Base-by-base conservation (phyloP, 1,140 invertebrate species). In the Aphis craccivora region DNA sequence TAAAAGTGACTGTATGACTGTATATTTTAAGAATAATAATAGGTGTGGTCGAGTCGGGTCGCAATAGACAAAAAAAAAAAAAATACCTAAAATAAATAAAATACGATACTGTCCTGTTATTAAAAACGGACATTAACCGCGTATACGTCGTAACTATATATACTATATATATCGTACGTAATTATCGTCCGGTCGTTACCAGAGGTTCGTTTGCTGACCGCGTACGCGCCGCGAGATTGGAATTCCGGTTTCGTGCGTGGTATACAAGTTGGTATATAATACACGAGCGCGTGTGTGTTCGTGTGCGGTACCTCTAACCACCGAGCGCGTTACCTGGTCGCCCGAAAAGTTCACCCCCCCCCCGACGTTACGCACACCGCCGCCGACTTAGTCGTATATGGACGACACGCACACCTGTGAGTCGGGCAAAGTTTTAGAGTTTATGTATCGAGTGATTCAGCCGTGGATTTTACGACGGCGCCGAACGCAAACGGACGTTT, bases 401-500 rank as follows among this genome's bases (percentile, higher is more conserved):
- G 30, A 76, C n/a, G 5, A n/a, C 60, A n/a, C 60, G 60, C 60
- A 76, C 40, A 86, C 40, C 37, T 40, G 43, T 86, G 25, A 0
- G 30, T 37, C 40, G 25, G 60, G 60, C 30, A n/a, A n/a, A 76
- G 11, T n/a, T n/a, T 67, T 18, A n/a, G n/a, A n/a, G 60, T 76
- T 76, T 76, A 76, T 76, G 18, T n/a, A 76, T 76, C 60, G 60
- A n/a, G 60, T 76, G 60, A 76, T n/a, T 76, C 60, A 4, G 60
- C 60, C 30, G 37, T 37, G 23, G 48, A 67, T 37, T 45, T 90
- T 90, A 90, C 89, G 89, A 60, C 53, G 43, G 53, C 22, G 67
- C 53, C 37, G 11, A 51, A 90, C 89, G 22, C 51, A 43, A 90
- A 37, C 89, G 35, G 89, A 90, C 51, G 89, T 90, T 90, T 90